Base-by-base conservation (phyloP, 2,888 invertebrate genomes). In the Eurytoma californica region DNA sequence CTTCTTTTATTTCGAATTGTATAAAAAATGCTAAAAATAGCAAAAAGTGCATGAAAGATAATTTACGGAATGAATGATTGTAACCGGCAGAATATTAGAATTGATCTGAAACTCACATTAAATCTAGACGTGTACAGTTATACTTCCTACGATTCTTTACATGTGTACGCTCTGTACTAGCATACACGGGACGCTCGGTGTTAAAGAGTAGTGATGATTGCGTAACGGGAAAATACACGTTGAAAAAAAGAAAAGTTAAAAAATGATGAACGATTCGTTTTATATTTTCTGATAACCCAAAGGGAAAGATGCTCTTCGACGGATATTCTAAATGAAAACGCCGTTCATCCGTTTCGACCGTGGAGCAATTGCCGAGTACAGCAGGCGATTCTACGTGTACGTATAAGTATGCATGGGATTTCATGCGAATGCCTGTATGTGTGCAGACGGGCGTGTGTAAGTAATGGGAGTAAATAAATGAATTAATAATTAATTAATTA, bases 291-390 rank as follows among this genome's bases (percentile, higher is more conserved):
- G 68, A 80, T 72, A 47, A 47, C 47, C 47, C 63, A 58, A 75
- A 68, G 60, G 53, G 58, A 74, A 16, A 72, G 30, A 74, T 55
- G 18, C 63, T 78, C 61, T 78, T 79, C 63, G 69, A 73, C 58
- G 14, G 18, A 73, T 76, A 78, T 76, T 76, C 68, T 79, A 79
- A 81, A 72, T 72, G n/a, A 78, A 73, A 75, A 72, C 53, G n/a
- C 69, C 75, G 63, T 67, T 79, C 69, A 79, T 81, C 81, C 79
- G 77, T 79, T 77, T 76, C 66, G 66, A 79, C 57, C 70, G 66
- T 74, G 72, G 69, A 79, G 49, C 57, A 18, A 79, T 77, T 74
- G 65, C 58, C 67, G 77, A 79, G 28, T 70, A 66, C 76, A 73
- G 65, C 66, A 77, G 66, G 70, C 67, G 65, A 75, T 65, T 77